Evolutionary conservation across 2,888 invertebrate genomes (phyloP).

Genomic region (Odontothrips loti): DNA sequence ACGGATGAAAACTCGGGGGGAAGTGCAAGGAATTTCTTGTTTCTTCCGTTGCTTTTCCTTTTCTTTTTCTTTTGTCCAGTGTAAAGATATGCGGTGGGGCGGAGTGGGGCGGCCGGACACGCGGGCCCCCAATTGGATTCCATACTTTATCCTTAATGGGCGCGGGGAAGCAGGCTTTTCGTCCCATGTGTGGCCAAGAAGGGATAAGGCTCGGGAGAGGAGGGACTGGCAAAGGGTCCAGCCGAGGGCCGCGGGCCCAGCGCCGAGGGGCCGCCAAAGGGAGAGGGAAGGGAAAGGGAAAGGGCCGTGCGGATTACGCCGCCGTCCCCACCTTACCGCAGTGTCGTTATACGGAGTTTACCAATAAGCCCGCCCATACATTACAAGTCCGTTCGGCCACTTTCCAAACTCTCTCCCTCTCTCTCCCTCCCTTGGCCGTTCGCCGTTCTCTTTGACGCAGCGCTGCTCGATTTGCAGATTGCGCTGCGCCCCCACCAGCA

Average conservation of each 20-base stretch:
- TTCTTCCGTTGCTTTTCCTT: not conserved
- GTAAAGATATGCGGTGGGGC: not conserved
- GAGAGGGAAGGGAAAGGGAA: not conserved
- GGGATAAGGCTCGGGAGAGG: not conserved
- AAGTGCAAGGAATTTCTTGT: no score
- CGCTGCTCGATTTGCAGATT: no score
- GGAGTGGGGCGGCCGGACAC: no score
- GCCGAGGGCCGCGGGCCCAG: not conserved
- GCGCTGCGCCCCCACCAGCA: no score
- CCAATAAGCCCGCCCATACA: slow-evolving; percentile 2
- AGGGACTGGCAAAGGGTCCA: not conserved
- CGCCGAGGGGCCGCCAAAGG: not conserved
- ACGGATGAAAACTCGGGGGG: no score
- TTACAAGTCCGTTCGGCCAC: not conserved
- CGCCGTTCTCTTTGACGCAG: not conserved
- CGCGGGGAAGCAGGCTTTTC: not conserved
- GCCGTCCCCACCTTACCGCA: no score
- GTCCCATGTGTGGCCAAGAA: not conserved
- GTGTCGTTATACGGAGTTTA: not conserved
- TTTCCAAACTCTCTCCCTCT: not conserved
- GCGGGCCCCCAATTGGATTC: not conserved
- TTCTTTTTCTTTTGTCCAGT: not conserved
- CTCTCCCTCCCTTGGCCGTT: no score
- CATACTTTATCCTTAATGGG: slow-evolving; percentile 3
- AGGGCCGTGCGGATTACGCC: not conserved